Evolutionary conservation across 2,797 vertebrate species (phyloP), one percentile per base, ranked within the genome.

Genomic region (Platyrinchus mystaceus): DNA sequence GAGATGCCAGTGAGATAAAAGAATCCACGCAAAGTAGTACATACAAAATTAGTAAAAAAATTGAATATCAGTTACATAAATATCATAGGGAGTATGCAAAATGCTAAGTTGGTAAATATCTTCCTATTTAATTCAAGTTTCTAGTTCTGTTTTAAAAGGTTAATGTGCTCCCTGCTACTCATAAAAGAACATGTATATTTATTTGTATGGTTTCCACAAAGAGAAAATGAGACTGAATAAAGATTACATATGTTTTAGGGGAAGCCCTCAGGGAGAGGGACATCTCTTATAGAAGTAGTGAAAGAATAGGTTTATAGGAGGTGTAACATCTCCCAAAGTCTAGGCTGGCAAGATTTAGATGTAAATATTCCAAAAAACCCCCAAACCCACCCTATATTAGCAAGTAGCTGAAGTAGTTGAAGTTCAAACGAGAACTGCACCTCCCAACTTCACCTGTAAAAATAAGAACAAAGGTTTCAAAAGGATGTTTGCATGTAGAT

Each of bases 101-200:
- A 80, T 93, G 52, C 23, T 92, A 90, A 84, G 87, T 67, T 87
- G 84, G 47, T 88, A 95, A 91, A 79, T 84, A 96, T 63, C 73
- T 96, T 56, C 69, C 80, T 94, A 78, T 95, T 97, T 96, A 94
- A 75, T 96, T 95, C 76, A 79, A 67, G 60, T 91, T 90, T 82
- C 49, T 46, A 50, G 84, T 90, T 94, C 87, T 92, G 49, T 64
- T 95, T 96, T 87, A 89, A 78, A 96, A 96, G 94, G 92, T 94
- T 96, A 96, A 97, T 96, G 64, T 90, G 69, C 22, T 95, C 69
- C 75, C 63, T 95, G 64, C 84, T 91, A 93, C 49, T 92, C 83
- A 90, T 76, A 94, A 95, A 95, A 95, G 77, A 93, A 58, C 19
- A 84, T 8, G 10, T 50, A 18, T 59, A 67, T 52, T 24, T 12